These are phyloP conservation scores for Imbricaverruca yamaguchii DNA, from an alignment of 2,888 invertebrate species.

Conservation along the genomic window DNA sequence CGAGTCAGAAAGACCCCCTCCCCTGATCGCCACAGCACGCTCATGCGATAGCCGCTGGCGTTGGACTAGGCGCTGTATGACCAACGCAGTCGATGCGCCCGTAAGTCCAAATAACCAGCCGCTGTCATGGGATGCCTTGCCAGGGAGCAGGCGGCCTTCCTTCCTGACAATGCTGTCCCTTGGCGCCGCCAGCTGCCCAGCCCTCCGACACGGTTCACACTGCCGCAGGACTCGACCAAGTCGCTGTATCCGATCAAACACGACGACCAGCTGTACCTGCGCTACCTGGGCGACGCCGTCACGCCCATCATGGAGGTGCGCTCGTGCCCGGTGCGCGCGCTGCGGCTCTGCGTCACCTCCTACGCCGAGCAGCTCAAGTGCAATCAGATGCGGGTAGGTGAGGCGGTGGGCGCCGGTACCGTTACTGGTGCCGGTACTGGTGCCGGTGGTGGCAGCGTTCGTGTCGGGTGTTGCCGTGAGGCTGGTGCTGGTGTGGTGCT, in stretches of 20 bases:
- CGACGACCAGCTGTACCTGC: constrained; percentile 64
- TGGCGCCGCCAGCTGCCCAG: too few relatives aligned
- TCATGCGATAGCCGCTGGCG: too few relatives aligned
- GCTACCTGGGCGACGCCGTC: constrained; percentile 60
- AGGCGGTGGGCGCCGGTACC: not conserved
- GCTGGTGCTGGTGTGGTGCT: not conserved
- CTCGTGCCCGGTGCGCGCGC: constrained; percentile 74
- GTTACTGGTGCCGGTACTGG: not conserved
- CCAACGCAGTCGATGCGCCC: too few relatives aligned
- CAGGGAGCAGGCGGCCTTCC: too few relatives aligned
- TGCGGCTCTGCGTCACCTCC: constrained; percentile 84
- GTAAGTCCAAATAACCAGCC: too few relatives aligned
- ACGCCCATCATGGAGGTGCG: constrained; percentile 64
- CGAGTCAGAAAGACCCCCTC: too few relatives aligned
- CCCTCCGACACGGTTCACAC: too few relatives aligned
- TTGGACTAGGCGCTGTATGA: too few relatives aligned
- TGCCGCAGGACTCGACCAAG: constrained; percentile 60
- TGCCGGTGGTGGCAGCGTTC: not conserved
- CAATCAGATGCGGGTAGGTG: constrained; percentile 72
- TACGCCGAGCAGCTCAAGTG: constrained; percentile 85
- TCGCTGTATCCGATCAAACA: constrained; percentile 59
- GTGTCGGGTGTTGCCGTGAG: too few relatives aligned
- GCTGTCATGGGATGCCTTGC: too few relatives aligned
- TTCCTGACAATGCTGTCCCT: too few relatives aligned
- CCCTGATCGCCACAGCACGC: too few relatives aligned